These are phyloP conservation scores for Bimastos eiseni DNA, from an alignment of 2,888 invertebrate genomes.

Conservation along the genomic window DNA sequence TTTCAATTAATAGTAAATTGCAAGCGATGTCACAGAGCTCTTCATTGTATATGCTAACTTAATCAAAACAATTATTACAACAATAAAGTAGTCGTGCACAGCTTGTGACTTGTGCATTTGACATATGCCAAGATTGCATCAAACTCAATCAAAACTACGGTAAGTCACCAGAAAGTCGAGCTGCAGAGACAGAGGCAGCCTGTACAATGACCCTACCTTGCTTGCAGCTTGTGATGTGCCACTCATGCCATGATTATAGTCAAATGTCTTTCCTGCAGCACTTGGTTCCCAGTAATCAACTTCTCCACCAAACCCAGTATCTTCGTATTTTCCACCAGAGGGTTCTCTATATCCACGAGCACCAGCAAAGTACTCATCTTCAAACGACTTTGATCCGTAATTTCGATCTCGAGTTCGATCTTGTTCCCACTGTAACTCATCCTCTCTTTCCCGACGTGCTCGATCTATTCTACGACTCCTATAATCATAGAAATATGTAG, in stretches of 20 bases:
- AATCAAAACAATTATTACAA: background rate
- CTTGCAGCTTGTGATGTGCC: background rate
- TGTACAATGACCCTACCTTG: background rate
- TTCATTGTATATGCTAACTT: no score
- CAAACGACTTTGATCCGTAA: background rate
- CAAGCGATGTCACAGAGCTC: no score
- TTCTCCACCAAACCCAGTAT: background rate
- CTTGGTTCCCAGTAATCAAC: background rate
- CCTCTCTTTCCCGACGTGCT: background rate
- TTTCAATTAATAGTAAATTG: no score
- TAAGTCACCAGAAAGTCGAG: background rate
- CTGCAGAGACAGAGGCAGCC: background rate
- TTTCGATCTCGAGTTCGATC: background rate
- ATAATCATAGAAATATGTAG: background rate
- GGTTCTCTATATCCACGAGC: background rate
- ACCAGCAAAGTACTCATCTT: background rate
- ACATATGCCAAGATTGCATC: background rate
- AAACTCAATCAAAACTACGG: background rate
- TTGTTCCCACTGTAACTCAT: background rate
- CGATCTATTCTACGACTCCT: constrained; percentile 2
- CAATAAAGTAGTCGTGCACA: no score
- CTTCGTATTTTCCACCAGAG: background rate
- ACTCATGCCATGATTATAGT: constrained; percentile 17
- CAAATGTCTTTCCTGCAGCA: background rate
- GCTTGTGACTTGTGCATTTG: background rate